A percentile compares a stretch with the other conserved stretches of the same genome.
Conservation (phyloP, 2,888 invertebrate genomes). For the Agapetus fuscipes region DNA sequence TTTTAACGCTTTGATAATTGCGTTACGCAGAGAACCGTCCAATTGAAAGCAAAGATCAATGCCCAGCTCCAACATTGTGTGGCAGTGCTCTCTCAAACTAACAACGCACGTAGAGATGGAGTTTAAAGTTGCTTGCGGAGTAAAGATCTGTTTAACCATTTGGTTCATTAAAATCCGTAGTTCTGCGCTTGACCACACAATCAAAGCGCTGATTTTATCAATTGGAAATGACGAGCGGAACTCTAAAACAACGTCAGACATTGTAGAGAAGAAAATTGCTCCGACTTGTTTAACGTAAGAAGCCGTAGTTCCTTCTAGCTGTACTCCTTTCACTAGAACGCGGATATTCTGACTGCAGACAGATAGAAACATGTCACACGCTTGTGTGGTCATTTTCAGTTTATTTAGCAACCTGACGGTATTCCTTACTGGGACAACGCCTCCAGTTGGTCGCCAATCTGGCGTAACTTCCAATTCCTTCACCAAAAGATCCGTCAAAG, state of each 20-base stretch:
- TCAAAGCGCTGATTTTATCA: constrained; percentile 53
- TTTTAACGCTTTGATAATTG: constrained; percentile 63
- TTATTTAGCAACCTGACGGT: constrained; percentile 78
- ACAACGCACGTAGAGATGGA: constrained; percentile 80
- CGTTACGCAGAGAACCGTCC: constrained; percentile 71
- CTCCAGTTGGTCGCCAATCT: constrained; percentile 84
- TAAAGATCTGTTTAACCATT: constrained; percentile 80
- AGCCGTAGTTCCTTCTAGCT: constrained; percentile 68
- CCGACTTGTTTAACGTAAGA: constrained; percentile 73
- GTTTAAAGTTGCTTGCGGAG: constrained; percentile 77
- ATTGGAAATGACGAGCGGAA: constrained; percentile 67
- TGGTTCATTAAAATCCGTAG: constrained; percentile 70
- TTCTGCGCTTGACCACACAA: constrained; percentile 87
- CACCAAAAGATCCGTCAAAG: constrained; percentile 76
- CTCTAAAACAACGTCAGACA: constrained; percentile 58
- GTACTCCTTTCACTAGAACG: constrained; percentile 70
- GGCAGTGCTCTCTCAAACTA: constrained; percentile 65
- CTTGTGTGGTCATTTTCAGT: constrained; percentile 57
- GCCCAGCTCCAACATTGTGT: constrained; percentile 55
- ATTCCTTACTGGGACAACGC: constrained; percentile 72
- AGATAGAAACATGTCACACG: constrained; percentile 72
- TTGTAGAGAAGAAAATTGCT: constrained; percentile 74
- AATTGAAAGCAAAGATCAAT: constrained; percentile 88
- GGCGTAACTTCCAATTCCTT: constrained; percentile 84
- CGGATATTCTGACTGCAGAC: constrained; percentile 74